These are phyloP conservation scores for Harpagifer antarcticus DNA, from an alignment of 2,797 vertebrate genomes.

Conservation along the genomic window DNA sequence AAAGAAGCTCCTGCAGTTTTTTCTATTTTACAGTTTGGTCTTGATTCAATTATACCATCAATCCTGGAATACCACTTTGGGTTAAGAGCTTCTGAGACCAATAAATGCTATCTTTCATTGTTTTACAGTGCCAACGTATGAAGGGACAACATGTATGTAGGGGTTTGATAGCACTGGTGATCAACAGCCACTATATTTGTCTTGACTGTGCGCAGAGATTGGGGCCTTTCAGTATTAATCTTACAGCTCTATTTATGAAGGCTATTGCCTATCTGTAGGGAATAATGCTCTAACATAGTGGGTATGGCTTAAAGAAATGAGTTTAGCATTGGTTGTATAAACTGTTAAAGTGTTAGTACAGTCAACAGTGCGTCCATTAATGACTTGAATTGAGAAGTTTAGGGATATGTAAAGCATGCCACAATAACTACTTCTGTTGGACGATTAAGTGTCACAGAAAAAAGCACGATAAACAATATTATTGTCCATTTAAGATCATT, in stretches of 20 bases:
- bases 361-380: not conserved
- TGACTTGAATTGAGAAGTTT: not conserved
- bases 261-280: not conserved
- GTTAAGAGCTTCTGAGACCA: not conserved
- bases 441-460: too few relatives aligned
- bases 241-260: not conserved
- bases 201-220: not conserved
- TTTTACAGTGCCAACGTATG: slow-evolving; percentile 1
- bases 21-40: slow-evolving; percentile 2
- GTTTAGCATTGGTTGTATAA: not conserved
- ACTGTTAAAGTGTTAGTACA: not conserved
- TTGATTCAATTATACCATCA: slow-evolving; percentile 25
- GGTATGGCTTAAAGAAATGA: not conserved
- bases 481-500: too few relatives aligned
- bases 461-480: too few relatives aligned
- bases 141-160: not conserved
- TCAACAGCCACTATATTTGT: not conserved
- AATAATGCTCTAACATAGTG: not conserved
- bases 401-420: too few relatives aligned
- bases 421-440: too few relatives aligned
- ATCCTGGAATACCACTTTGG: not conserved
- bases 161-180: slow-evolving; percentile 22
- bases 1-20: slow-evolving; percentile 30
- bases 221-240: not conserved
- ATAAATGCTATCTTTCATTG: slow-evolving; percentile 19